Percentiles rank a stretch among this genome's conserved stretches.
Conservation (phyloP, 2,797 vertebrate species). For the Mico argentatus region DNA sequence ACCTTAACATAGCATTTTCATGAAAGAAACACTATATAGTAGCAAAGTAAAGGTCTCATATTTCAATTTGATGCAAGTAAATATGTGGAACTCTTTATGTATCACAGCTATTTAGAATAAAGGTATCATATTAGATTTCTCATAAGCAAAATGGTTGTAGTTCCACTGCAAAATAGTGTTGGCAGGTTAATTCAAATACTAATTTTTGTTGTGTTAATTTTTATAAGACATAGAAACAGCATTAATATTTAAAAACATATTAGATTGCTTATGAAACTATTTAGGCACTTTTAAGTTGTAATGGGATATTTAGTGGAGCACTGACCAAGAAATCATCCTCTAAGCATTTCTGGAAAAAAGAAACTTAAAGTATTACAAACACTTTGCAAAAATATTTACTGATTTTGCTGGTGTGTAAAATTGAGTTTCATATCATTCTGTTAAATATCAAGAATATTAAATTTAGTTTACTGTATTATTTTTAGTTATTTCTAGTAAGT, state of each 20-base stretch:
- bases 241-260: conserved; percentile 46
- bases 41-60: not conserved
- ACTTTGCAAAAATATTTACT: not conserved
- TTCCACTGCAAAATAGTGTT: not conserved
- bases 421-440: not conserved
- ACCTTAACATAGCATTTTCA: not conserved
- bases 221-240: not conserved
- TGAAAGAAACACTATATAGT: not conserved
- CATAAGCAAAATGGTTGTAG: not conserved
- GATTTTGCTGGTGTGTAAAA: conserved; percentile 5
- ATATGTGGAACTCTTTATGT: not conserved
- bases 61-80: not conserved
- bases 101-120: not conserved
- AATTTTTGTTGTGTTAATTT: conserved; percentile 43
- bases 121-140: not conserved
- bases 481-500: not conserved
- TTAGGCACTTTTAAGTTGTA: conserved; percentile 38
- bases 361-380: not conserved
- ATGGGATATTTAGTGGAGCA: not conserved
- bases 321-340: conserved; percentile 1
- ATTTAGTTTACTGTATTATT: not conserved
- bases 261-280: not conserved
- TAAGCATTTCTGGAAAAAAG: not conserved
- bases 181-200: not conserved
- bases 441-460: not conserved